These are phyloP conservation scores for Erithacus rubecula DNA, from an alignment of 2,797 vertebrate species.

Conservation along the genomic window DNA sequence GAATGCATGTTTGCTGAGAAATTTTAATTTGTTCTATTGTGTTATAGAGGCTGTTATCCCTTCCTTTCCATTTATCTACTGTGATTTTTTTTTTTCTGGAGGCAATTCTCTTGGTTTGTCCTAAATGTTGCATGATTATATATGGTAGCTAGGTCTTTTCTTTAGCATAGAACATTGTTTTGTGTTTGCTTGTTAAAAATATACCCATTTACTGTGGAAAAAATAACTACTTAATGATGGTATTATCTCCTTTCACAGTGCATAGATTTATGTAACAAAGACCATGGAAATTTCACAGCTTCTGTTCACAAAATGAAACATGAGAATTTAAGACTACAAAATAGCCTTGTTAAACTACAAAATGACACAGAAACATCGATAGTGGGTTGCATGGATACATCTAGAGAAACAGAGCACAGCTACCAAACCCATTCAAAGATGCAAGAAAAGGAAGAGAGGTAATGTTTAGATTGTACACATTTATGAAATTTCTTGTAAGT, in stretches of 20 bases:
- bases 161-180: constrained; percentile 11
- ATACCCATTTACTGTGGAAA: constrained; percentile 1
- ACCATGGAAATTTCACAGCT: constrained; percentile 25
- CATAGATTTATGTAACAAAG: constrained; percentile 57
- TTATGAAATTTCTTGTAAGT: not conserved
- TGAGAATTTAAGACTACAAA: constrained; percentile 66
- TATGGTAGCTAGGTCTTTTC: constrained; percentile 19
- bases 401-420: constrained; percentile 1
- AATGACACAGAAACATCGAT: constrained; percentile 4
- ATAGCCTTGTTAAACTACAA: constrained; percentile 45
- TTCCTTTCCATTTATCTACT: constrained; percentile 22
- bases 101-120: constrained; percentile 30
- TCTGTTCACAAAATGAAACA: constrained; percentile 41
- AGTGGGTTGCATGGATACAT: not conserved
- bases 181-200: constrained; percentile 39
- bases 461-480: not conserved
- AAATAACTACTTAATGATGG: constrained; percentile 12
- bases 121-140: constrained; percentile 21
- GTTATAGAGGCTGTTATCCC: constrained; percentile 12
- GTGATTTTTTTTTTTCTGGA: not conserved
- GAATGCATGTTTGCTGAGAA: constrained; percentile 27
- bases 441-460: constrained; percentile 68
- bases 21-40: constrained; percentile 50
- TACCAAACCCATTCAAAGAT: constrained; percentile 29
- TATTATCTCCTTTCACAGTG: constrained; percentile 63